Conservation (phyloP, 2,797 vertebrate genomes). For the Petrocephalus sullivani region DNA sequence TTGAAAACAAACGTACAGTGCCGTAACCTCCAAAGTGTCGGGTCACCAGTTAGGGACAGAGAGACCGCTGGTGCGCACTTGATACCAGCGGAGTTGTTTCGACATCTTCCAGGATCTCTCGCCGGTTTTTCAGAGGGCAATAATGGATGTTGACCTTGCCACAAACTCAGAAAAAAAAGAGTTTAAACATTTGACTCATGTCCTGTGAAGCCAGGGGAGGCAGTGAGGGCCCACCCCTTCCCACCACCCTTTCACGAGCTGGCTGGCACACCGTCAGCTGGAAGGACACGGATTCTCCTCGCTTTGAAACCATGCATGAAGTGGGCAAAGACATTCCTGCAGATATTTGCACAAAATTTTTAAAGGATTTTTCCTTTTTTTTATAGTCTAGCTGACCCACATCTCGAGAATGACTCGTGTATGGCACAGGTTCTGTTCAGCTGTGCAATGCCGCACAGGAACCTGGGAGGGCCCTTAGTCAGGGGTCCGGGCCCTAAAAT, state of each 20-base stretch:
- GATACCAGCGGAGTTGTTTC: background rate
- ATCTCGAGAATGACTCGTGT: background rate
- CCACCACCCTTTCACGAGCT: background rate
- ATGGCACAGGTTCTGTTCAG: background rate
- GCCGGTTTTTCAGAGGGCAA: background rate
- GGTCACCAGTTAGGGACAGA: background rate
- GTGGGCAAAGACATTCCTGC: background rate
- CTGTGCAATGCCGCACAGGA: background rate
- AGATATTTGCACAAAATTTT: conserved; percentile 2
- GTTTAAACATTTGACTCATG: background rate
- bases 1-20: background rate
- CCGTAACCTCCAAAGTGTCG: background rate
- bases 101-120: background rate
- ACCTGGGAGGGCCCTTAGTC: background rate
- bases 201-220: background rate
- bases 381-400: background rate
- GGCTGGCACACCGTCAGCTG: background rate
- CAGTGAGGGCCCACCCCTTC: background rate
- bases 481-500: background rate
- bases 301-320: background rate
- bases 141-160: background rate
- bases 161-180: background rate
- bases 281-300: conserved; percentile 7
- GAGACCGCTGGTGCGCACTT: background rate
- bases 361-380: background rate